phyloP scores from a whole-genome alignment of 2,888 invertebrate species.

The Heliconius hortense region DNA sequence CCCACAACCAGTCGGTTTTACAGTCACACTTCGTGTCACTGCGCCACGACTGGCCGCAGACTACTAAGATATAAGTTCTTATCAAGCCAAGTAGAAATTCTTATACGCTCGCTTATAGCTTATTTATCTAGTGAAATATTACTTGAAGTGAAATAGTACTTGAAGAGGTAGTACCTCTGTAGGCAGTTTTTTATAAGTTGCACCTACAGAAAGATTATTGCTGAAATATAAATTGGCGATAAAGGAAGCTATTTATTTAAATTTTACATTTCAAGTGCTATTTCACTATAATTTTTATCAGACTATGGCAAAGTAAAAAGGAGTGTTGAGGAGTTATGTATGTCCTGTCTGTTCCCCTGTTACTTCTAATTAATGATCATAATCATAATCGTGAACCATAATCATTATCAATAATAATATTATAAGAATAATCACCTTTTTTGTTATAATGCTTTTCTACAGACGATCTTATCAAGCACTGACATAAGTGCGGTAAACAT shows the following conservation, averaged over 20 bases:
- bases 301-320: too few relatives aligned
- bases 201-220: not conserved
- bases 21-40: too few relatives aligned
- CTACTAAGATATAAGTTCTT: not conserved
- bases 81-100: too few relatives aligned
- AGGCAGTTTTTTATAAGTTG: too few relatives aligned
- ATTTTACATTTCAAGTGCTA: not conserved
- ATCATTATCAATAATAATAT: not conserved
- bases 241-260: not conserved
- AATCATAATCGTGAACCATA: not conserved
- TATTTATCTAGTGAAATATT: too few relatives aligned
- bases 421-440: not conserved
- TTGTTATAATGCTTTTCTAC: constrained; percentile 38
- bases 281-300: not conserved
- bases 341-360: too few relatives aligned
- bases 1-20: too few relatives aligned
- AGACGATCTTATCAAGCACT: constrained; percentile 53
- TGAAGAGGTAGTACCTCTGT: too few relatives aligned
- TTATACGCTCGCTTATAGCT: too few relatives aligned
- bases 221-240: not conserved
- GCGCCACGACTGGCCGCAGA: too few relatives aligned
- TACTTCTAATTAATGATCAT: not conserved
- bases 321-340: too few relatives aligned
- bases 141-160: too few relatives aligned
- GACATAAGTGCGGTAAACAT: constrained; percentile 50